A percentile compares a stretch with the other conserved stretches of the same genome.
phyloP scores from a whole-genome alignment of 2,797 vertebrate genomes.

The Decapterus maruadsi region DNA sequence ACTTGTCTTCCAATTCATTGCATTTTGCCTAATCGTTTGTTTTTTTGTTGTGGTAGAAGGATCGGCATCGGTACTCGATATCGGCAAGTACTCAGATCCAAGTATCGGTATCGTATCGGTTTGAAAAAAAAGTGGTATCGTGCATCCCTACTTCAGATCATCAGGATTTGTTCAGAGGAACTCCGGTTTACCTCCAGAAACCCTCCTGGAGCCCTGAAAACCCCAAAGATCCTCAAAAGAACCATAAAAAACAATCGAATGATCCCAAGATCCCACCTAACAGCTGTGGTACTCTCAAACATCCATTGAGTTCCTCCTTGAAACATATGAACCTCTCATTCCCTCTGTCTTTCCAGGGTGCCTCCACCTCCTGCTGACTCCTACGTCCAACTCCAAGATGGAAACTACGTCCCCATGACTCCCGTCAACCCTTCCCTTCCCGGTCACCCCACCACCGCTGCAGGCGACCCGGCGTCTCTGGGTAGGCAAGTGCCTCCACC shows the following conservation, averaged over 20 bases:
- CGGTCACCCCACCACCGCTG: constrained; percentile 58
- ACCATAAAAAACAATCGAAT: not conserved
- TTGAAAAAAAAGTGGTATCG: no score
- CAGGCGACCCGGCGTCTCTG: constrained; percentile 85
- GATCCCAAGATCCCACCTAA: not conserved
- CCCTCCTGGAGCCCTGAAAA: not conserved
- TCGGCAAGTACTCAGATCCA: no score
- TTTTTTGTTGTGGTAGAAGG: no score
- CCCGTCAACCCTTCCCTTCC: constrained; percentile 83
- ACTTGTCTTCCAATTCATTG: no score
- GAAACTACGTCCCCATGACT: constrained; percentile 94
- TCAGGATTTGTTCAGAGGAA: no score
- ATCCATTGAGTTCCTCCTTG: not conserved
- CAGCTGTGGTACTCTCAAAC: not conserved
- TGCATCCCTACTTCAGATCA: no score
- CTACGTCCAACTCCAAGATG: constrained; percentile 83
- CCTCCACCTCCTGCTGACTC: constrained; percentile 81
- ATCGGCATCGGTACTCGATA: no score
- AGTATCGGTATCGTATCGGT: no score
- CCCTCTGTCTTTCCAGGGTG: constrained; percentile 41
- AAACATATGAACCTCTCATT: not conserved
- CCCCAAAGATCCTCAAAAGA: not conserved
- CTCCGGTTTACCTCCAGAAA: no score
- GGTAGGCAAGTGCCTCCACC: constrained; percentile 93
- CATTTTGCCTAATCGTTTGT: no score